phyloP scores from a whole-genome alignment of 1,140 invertebrate genomes.

The Papilio glaucus region DNA sequence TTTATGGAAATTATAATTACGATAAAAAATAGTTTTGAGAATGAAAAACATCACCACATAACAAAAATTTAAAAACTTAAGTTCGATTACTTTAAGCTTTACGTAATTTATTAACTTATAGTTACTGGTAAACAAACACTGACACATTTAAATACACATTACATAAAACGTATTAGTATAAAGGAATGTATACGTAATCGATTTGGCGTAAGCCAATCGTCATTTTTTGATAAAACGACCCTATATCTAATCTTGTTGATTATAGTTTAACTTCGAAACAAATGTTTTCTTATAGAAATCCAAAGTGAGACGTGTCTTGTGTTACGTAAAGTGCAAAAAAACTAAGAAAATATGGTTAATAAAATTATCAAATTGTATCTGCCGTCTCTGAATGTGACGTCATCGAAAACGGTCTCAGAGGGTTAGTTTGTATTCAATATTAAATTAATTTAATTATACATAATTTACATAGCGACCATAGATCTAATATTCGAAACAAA shows the following conservation, averaged over 20 bases:
- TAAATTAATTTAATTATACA: too few relatives aligned
- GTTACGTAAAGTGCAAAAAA: constrained; percentile 38
- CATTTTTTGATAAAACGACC: constrained; percentile 13
- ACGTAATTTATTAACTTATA: too few relatives aligned
- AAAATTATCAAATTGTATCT: constrained; percentile 50
- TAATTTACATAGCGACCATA: too few relatives aligned
- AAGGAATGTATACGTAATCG: constrained; percentile 12
- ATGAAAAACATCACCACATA: too few relatives aligned
- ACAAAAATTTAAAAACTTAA: too few relatives aligned
- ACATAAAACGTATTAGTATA: not conserved
- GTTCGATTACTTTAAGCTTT: too few relatives aligned
- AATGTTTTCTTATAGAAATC: constrained; percentile 38
- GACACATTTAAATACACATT: not conserved
- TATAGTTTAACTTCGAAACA: constrained; percentile 42
- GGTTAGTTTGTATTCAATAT: constrained; percentile 48
- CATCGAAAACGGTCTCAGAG: constrained; percentile 54
- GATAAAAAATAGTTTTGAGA: too few relatives aligned
- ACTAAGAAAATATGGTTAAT: constrained; percentile 52
- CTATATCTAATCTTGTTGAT: constrained; percentile 27
- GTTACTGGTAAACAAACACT: too few relatives aligned
- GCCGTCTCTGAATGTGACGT: constrained; percentile 40
- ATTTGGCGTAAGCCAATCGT: constrained; percentile 20
- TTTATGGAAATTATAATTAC: too few relatives aligned
- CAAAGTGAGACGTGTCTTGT: constrained; percentile 40
- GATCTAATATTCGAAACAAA: too few relatives aligned